Evolutionary conservation across 2,797 vertebrate genomes (phyloP).

Genomic region (Momotus momota): DNA sequence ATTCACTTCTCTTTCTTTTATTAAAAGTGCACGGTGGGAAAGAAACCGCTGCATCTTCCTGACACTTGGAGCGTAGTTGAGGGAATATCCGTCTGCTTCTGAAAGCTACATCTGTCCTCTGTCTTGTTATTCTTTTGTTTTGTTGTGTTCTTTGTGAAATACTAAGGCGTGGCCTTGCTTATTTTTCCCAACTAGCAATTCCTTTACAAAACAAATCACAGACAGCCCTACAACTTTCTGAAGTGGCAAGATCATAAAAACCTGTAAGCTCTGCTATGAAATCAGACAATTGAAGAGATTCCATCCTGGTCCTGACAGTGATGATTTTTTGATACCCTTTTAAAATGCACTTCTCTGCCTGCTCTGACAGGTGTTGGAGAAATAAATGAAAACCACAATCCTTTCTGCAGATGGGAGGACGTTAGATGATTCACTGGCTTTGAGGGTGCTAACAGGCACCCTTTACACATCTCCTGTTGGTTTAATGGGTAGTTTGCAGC

Average conservation of each 20-base stretch:
- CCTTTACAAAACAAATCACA: neutral
- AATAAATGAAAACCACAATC: neutral
- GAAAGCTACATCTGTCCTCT: neutral
- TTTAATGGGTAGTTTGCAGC: constrained; percentile 61
- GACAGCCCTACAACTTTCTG: neutral
- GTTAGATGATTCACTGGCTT: neutral
- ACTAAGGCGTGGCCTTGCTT: neutral
- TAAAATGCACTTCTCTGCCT: neutral
- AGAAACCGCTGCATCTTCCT: neutral
- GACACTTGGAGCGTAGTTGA: neutral
- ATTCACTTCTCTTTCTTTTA: neutral
- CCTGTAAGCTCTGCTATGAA: neutral
- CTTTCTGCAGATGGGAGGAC: neutral
- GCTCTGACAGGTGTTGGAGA: neutral
- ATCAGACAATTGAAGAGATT: neutral
- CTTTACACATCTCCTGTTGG: neutral
- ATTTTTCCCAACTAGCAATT: neutral
- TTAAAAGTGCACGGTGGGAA: neutral
- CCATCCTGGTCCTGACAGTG: neutral
- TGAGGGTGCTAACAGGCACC: neutral
- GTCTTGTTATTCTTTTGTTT: neutral
- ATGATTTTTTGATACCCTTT: neutral
- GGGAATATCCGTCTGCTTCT: neutral
- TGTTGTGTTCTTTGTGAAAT: neutral
- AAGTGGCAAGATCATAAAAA: neutral